Evolutionary conservation across 2,113 vertebrate species (phyloP).

Genomic region (Vulpes vulpes): DNA sequence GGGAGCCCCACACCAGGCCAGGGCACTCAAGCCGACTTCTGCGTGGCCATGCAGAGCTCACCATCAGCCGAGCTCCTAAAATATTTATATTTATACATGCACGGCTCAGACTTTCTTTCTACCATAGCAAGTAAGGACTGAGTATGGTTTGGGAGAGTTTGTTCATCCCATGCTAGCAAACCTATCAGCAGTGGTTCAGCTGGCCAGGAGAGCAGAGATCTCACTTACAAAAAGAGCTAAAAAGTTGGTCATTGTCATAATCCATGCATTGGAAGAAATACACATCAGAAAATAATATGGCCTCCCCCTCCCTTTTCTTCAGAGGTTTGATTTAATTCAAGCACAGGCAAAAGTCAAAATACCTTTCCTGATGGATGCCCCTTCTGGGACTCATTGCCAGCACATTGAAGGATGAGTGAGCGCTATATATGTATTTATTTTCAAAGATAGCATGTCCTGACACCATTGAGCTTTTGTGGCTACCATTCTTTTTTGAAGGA

Average conservation of each 20-base stretch:
- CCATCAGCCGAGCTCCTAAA: slow-evolving; percentile 70
- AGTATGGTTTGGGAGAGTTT: slow-evolving; percentile 57
- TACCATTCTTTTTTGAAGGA: slow-evolving; percentile 19
- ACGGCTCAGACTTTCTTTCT: neutral
- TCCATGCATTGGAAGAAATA: neutral
- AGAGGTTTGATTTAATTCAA: neutral
- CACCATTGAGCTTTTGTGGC: neutral
- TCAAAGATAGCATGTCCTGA: neutral
- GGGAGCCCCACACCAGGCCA: slow-evolving; percentile 67
- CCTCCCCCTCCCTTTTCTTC: neutral
- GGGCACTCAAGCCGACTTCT: slow-evolving; percentile 76
- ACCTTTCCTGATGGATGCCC: too few species aligned
- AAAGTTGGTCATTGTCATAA: slow-evolving; percentile 72
- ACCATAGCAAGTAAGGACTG: neutral
- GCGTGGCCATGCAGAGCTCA: slow-evolving; percentile 67
- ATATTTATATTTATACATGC: slow-evolving; percentile 57
- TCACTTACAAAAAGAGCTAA: slow-evolving; percentile 67
- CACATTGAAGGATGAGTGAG: neutral
- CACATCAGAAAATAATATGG: neutral
- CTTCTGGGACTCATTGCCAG: neutral
- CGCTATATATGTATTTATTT: neutral
- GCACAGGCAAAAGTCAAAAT: neutral
- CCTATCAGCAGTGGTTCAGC: slow-evolving; percentile 70
- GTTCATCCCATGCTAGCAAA: neutral
- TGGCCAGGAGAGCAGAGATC: slow-evolving; percentile 45